Evolutionary conservation across 1,140 invertebrate genomes (phyloP).

Genomic region (Drosophila ambigua): DNA sequence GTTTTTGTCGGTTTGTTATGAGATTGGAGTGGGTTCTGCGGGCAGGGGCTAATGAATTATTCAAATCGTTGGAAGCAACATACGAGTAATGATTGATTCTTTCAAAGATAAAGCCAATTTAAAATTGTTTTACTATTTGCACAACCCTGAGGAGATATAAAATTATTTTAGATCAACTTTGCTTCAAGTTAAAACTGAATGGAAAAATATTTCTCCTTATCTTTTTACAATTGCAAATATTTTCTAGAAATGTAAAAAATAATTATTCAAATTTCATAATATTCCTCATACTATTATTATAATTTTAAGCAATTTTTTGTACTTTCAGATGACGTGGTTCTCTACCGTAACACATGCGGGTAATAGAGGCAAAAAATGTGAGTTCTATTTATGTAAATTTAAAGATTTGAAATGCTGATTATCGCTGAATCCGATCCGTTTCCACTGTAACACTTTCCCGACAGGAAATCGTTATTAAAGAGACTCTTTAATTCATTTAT

Average conservation of each 20-base stretch:
- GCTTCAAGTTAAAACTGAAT: not conserved
- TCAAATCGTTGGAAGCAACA: constrained; percentile 39
- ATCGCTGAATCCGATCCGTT: no score
- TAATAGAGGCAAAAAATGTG: not conserved
- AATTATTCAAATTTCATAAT: no score
- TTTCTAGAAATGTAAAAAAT: not conserved
- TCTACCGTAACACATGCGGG: no score
- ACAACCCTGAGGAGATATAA: no score
- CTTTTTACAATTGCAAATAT: not conserved
- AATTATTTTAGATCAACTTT: no score
- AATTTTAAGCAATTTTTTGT: not conserved
- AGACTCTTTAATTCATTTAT: no score
- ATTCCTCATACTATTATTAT: not conserved
- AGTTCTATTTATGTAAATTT: constrained; percentile 6
- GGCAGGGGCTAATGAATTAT: constrained; percentile 55
- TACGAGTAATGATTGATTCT: constrained; percentile 15
- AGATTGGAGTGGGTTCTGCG: not conserved
- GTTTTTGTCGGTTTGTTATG: not conserved
- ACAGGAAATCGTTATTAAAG: no score
- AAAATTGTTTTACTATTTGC: no score
- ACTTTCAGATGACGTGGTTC: constrained; percentile 14
- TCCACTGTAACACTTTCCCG: no score
- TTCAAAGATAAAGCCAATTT: not conserved
- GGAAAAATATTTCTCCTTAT: not conserved
- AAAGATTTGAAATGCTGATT: no score